Evolutionary conservation across 1,140 invertebrate species (phyloP).

Genomic region (Meloidogyne exigua): DNA sequence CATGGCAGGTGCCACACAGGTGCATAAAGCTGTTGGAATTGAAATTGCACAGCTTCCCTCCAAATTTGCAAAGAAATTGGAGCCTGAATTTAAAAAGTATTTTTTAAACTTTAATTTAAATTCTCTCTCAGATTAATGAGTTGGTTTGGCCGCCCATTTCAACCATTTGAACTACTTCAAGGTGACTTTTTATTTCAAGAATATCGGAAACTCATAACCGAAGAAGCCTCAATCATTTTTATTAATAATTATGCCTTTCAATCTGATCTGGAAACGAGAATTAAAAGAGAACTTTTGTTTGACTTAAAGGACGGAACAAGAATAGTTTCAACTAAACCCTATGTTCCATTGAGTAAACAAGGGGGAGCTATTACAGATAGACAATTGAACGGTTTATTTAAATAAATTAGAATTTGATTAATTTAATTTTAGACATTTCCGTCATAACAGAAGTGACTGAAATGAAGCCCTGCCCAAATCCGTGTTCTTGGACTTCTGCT

Average conservation of each 20-base stretch:
- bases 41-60: conserved; percentile 54
- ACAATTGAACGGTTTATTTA: conserved; percentile 49
- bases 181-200: conserved; percentile 58
- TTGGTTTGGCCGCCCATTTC: conserved; percentile 54
- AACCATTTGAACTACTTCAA: conserved; percentile 46
- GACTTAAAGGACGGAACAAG: conserved; percentile 55
- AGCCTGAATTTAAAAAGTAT: conserved; percentile 52
- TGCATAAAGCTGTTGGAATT: conserved; percentile 55
- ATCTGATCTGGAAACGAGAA: conserved; percentile 54
- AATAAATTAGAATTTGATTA: neutral
- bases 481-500: conserved; percentile 58
- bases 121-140: conserved; percentile 49
- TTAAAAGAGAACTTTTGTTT: conserved; percentile 50
- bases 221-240: conserved; percentile 63
- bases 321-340: conserved; percentile 59
- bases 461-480: conserved; percentile 48
- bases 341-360: conserved; percentile 39
- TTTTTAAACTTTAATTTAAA: conserved; percentile 20
- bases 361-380: conserved; percentile 44
- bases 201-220: conserved; percentile 55
- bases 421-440: conserved; percentile 45
- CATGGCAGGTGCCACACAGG: conserved; percentile 53
- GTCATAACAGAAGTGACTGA: conserved; percentile 57
- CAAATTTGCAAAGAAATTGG: conserved; percentile 51
- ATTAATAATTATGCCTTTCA: conserved; percentile 62